Percentiles rank a stretch among this genome's conserved stretches.
These are phyloP conservation scores for Coecobrya sp. DNA, from an alignment of 2,888 invertebrate species.

Conservation along the genomic window DNA sequence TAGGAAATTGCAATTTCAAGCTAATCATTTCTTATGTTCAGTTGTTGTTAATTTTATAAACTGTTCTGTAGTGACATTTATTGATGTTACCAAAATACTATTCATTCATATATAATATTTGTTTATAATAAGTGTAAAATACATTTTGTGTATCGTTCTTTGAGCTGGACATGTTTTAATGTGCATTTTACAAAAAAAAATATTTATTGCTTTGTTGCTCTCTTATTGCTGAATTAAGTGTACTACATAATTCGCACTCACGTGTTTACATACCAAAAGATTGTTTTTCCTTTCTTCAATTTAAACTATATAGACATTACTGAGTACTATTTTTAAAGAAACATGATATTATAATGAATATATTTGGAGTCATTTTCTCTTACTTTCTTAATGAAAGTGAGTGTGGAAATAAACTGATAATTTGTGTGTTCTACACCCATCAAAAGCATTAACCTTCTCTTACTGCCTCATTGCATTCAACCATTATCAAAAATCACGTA, in stretches of 20 bases:
- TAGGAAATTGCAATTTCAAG: background rate
- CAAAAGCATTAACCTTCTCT: background rate
- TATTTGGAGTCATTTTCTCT: constrained; percentile 32
- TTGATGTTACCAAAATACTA: constrained; percentile 47
- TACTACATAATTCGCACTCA: background rate
- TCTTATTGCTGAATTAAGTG: background rate
- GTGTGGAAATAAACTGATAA: constrained; percentile 40
- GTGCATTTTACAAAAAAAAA: constrained; percentile 37
- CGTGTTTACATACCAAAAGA: background rate
- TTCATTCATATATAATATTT: constrained; percentile 35
- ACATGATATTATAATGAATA: constrained; percentile 11
- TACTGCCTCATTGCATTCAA: constrained; percentile 28
- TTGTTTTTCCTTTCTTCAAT: constrained; percentile 34
- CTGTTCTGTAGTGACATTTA: constrained; percentile 19
- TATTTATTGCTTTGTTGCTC: constrained; percentile 24
- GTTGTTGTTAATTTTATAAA: background rate
- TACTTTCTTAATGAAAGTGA: constrained; percentile 61
- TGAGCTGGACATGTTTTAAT: constrained; percentile 34
- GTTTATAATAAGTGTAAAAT: constrained; percentile 16
- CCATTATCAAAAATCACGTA: constrained; percentile 34
- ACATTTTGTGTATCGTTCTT: constrained; percentile 14
- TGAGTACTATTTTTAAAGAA: constrained; percentile 12
- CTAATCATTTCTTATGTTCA: background rate
- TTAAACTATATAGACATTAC: background rate
- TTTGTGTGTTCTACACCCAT: constrained; percentile 7